phyloP scores from a whole-genome alignment of 2,797 vertebrate genomes.

The Pelobates cultripes region DNA sequence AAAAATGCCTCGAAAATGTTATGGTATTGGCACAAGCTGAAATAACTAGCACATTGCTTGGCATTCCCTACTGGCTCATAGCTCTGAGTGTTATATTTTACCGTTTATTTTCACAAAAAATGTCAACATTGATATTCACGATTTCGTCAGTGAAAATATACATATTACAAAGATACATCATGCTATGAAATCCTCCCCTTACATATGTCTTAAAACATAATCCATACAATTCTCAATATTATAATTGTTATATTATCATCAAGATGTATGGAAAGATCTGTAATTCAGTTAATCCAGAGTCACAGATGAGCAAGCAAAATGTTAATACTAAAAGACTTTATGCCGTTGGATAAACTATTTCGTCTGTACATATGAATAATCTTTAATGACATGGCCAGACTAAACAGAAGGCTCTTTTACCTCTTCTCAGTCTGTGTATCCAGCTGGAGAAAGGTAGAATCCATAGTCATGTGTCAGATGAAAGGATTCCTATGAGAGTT shows the following conservation, averaged over 20 bases:
- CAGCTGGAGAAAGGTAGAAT: constrained; percentile 49
- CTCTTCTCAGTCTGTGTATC: constrained; percentile 43
- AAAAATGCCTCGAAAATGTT: neutral
- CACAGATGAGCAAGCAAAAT: neutral
- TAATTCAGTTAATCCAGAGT: neutral
- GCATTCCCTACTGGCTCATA: neutral
- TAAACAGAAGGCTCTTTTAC: constrained; percentile 43
- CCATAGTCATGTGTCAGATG: constrained; percentile 46
- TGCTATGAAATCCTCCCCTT: neutral
- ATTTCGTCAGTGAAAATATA: neutral
- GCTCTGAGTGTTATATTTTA: neutral
- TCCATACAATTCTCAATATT: too few species aligned
- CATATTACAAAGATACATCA: neutral
- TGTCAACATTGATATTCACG: neutral
- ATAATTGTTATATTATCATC: neutral
- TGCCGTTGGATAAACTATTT: neutral
- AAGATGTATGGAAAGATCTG: neutral
- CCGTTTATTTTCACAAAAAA: neutral
- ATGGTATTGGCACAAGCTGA: neutral
- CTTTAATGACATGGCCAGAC: constrained; percentile 41
- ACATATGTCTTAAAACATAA: neutral
- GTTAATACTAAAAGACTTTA: constrained; percentile 20
- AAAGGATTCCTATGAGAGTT: constrained; percentile 42
- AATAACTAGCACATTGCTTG: neutral
- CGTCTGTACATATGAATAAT: constrained; percentile 37